These are phyloP conservation scores for Hippolais icterina DNA, from an alignment of 2,113 vertebrate species.

Conservation along the genomic window DNA sequence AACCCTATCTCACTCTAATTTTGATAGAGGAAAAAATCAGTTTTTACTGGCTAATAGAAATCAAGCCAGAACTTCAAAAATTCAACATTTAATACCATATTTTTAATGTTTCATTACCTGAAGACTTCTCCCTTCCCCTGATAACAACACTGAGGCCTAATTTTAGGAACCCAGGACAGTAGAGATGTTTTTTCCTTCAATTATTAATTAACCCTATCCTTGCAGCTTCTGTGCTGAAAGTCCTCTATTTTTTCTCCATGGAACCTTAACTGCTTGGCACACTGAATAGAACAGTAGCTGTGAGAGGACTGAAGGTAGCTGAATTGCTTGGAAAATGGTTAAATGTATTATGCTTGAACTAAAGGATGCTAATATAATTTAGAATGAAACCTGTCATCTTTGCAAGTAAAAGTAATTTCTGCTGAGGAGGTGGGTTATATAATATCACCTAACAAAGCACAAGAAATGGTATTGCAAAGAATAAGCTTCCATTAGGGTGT, in stretches of 20 bases:
- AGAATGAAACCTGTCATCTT: conserved; percentile 47
- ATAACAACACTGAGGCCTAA: not conserved
- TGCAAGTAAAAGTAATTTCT: conserved; percentile 17
- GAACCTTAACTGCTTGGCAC: not conserved
- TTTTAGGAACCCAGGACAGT: not conserved
- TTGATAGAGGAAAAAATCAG: not conserved
- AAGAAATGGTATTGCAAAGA: conserved; percentile 21
- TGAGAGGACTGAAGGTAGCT: not conserved
- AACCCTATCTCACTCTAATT: fast-evolving
- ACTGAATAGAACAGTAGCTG: not conserved
- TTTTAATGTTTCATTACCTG: not conserved
- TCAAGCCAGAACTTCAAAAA: not conserved
- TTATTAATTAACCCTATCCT: conserved; percentile 17
- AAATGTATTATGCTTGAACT: not conserved
- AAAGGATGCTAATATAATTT: conserved; percentile 19
- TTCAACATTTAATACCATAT: not conserved
- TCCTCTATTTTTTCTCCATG: not conserved
- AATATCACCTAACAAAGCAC: conserved; percentile 41
- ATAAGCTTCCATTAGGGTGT: not conserved
- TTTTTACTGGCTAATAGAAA: not conserved
- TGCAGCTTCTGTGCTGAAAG: not conserved
- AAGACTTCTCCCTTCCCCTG: not conserved
- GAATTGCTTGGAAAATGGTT: conserved; percentile 13
- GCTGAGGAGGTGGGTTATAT: conserved; percentile 42
- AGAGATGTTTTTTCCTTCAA: not conserved